Evolutionary conservation across 1,140 invertebrate species (phyloP).

Genomic region (Adoxophyes honmai): DNA sequence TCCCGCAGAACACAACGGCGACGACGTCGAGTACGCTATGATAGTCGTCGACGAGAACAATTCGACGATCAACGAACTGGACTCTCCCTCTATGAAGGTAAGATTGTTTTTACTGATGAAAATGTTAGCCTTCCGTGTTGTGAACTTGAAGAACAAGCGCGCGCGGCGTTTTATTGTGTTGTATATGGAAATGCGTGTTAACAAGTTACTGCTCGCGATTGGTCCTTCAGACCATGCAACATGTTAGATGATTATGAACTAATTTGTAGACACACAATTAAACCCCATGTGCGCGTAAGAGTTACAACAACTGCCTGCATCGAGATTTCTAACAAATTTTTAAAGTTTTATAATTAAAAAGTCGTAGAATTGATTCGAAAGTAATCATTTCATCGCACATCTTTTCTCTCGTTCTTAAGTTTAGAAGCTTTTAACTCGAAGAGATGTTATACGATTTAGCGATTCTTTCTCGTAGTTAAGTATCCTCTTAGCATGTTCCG

Average conservation of each 20-base stretch:
- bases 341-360: too few species aligned
- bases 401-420: constrained; percentile 1
- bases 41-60: constrained; percentile 94
- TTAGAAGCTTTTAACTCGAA: not conserved
- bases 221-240: too few species aligned
- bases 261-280: too few species aligned
- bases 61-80: constrained; percentile 88
- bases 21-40: constrained; percentile 91
- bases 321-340: too few species aligned
- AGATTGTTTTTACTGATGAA: constrained; percentile 31
- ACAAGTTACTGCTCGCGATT: too few species aligned
- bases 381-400: constrained; percentile 10
- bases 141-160: too few species aligned
- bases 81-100: constrained; percentile 91
- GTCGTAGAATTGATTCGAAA: not conserved
- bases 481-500: constrained; percentile 5
- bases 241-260: too few species aligned
- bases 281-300: too few species aligned
- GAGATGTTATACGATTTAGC: not conserved
- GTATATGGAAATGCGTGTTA: too few species aligned
- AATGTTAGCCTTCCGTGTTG: too few species aligned
- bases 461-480: not conserved
- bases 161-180: too few species aligned
- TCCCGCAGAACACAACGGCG: constrained; percentile 77
- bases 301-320: too few species aligned